Conservation (phyloP, 2,888 invertebrate species). For the Phalera bucephala region DNA sequence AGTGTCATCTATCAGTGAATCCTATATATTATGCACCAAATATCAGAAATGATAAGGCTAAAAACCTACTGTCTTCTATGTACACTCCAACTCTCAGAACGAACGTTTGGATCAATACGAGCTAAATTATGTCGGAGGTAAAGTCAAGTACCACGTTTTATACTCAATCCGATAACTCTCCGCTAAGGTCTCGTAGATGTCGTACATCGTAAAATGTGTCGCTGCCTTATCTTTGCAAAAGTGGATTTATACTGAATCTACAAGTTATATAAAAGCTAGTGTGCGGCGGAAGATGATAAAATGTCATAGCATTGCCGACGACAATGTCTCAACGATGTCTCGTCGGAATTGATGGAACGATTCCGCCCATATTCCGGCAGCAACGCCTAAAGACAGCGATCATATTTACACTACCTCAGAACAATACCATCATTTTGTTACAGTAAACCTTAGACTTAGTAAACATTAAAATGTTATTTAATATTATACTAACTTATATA, state of each 20-base stretch:
- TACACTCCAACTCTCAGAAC: background rate
- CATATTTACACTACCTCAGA: constrained; percentile 33
- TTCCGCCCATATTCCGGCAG: too few relatives aligned
- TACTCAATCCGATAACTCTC: background rate
- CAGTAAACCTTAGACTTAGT: too few relatives aligned
- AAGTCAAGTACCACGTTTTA: background rate
- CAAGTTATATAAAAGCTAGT: background rate
- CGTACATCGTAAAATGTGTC: constrained; percentile 1
- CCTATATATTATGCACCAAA: too few relatives aligned
- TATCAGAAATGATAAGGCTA: background rate
- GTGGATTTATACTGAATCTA: background rate
- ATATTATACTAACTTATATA: too few relatives aligned
- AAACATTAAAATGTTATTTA: too few relatives aligned
- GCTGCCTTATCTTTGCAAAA: constrained; percentile 1
- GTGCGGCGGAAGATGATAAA: constrained; percentile 11
- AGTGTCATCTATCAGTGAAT: too few relatives aligned
- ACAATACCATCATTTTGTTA: constrained; percentile 1
- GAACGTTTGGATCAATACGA: background rate
- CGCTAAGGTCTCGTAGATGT: background rate
- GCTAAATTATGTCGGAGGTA: background rate
- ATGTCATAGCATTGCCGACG: constrained; percentile 29
- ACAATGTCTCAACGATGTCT: constrained; percentile 38
- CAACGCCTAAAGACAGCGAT: constrained; percentile 41
- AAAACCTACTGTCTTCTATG: background rate
- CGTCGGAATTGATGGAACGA: constrained; percentile 48